These are phyloP conservation scores for Furnarius figulus DNA, from an alignment of 2,113 vertebrate species.

Conservation along the genomic window DNA sequence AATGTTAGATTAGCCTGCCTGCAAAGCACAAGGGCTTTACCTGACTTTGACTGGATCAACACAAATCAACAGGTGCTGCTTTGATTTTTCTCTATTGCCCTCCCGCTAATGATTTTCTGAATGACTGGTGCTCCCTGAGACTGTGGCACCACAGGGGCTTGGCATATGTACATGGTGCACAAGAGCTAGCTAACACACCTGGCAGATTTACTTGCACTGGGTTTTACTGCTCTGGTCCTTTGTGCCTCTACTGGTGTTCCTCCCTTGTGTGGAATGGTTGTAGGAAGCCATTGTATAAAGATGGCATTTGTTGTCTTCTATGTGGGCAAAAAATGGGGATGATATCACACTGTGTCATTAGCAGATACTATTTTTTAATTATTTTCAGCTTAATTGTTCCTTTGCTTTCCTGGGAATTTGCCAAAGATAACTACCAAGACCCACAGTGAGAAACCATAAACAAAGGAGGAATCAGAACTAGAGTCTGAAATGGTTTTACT, in stretches of 20 bases:
- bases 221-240: not conserved
- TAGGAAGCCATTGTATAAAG: not conserved
- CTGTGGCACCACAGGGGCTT: not conserved
- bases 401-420: not conserved
- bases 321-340: fast-evolving
- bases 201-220: not conserved
- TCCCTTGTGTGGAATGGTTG: not conserved
- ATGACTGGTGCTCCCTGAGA: not conserved
- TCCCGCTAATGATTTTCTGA: not conserved
- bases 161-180: not conserved
- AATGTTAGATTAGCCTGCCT: not conserved
- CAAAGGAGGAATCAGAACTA: not conserved
- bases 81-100: not conserved
- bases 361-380: not conserved
- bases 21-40: not conserved
- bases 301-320: not conserved
- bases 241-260: not conserved
- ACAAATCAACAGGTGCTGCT: not conserved
- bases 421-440: not conserved
- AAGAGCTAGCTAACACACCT: not conserved
- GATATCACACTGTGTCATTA: not conserved
- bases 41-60: not conserved
- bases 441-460: not conserved
- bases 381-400: not conserved
- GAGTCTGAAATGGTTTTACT: not conserved